Evolutionary conservation across 2,797 vertebrate genomes (phyloP).

Genomic region (Arctocebus calabarensis): DNA sequence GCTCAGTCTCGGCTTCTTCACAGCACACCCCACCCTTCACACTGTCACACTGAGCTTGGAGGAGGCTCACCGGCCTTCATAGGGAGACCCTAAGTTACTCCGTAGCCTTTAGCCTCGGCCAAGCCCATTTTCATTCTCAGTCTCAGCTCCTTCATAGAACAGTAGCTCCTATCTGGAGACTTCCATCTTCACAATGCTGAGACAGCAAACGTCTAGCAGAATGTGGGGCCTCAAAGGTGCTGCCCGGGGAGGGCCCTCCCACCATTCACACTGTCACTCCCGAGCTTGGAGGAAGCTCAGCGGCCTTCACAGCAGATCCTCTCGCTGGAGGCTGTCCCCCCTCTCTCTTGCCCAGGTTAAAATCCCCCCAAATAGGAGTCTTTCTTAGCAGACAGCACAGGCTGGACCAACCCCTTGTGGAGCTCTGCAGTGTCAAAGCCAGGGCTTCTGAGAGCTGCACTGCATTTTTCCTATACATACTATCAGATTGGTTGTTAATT

Average conservation of each 20-base stretch:
- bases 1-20: not conserved
- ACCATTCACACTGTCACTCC: not conserved
- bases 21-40: too few species aligned
- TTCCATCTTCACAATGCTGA: not conserved
- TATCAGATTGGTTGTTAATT: not conserved
- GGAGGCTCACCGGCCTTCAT: too few species aligned
- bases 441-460: not conserved
- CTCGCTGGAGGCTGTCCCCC: not conserved
- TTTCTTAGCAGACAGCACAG: not conserved
- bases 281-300: not conserved
- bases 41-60: too few species aligned
- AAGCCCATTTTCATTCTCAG: not conserved
- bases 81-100: not conserved
- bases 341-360: not conserved
- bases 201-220: not conserved
- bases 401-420: not conserved
- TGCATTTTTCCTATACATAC: not conserved
- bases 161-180: not conserved
- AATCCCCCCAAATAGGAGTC: not conserved
- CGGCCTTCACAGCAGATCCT: not conserved
- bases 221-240: not conserved
- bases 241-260: not conserved
- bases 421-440: not conserved
- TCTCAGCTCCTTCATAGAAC: constrained; percentile 12
- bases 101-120: not conserved